Evolutionary conservation across 2,888 invertebrate species (phyloP).

Genomic region (Fabriciana adippe): DNA sequence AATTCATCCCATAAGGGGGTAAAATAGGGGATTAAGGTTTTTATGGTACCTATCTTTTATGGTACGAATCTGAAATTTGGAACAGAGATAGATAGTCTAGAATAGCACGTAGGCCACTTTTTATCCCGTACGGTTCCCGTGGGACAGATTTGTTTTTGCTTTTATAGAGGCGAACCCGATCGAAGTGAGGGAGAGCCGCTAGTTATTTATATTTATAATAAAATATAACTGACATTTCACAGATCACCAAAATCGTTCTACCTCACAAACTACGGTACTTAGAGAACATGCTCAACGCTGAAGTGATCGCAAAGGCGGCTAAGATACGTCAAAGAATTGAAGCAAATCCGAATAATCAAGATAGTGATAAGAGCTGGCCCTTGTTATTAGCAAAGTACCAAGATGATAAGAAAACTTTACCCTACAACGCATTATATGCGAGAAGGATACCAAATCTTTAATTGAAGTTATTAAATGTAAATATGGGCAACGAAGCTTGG

Average conservation of each 20-base stretch:
- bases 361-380: conserved; percentile 69
- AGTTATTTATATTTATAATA: neutral
- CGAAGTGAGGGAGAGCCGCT: too few species aligned
- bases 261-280: conserved; percentile 72
- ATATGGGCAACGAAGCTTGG: too few species aligned
- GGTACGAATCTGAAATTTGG: too few species aligned
- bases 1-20: too few species aligned
- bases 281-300: conserved; percentile 74
- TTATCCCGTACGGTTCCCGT: too few species aligned
- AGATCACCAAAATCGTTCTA: conserved; percentile 71
- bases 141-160: too few species aligned
- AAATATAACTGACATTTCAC: conserved; percentile 40
- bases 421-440: conserved; percentile 51
- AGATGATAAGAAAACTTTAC: conserved; percentile 51
- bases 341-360: conserved; percentile 63
- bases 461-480: neutral
- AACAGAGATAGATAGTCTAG: too few species aligned
- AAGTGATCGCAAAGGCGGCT: conserved; percentile 71
- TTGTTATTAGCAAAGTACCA: conserved; percentile 64
- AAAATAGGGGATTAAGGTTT: too few species aligned
- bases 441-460: conserved; percentile 52
- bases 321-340: conserved; percentile 68
- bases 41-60: too few species aligned
- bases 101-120: too few species aligned
- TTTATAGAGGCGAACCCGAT: too few species aligned